Base-by-base conservation (phyloP, 2,797 vertebrate species). In the Holocentrus rufus region DNA sequence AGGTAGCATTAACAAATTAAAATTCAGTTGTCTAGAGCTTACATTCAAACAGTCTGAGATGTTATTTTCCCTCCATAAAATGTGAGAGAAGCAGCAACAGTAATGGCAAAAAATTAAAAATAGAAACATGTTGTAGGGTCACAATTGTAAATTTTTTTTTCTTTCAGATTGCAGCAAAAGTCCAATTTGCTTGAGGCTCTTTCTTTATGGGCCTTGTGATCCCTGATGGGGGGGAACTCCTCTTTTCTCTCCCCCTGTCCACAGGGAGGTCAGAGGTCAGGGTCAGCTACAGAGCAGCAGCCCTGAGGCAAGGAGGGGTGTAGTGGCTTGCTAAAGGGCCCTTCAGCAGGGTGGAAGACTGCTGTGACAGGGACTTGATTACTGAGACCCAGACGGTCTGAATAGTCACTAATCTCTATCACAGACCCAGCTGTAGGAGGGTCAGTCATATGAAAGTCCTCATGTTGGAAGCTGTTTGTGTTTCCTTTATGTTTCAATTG, bases 181-280 rank as follows among this genome's bases (percentile, higher is more conserved):
- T 46, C 54, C 34, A 78, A 65, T 67, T 36, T 1, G 31, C 80
- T 76, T 34, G 57, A 69, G 79, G 83, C 55, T 7, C 39, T 20
- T 55, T 11, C 57, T 83, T 81, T 56, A 9, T 60, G 81, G 77
- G 79, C 79, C 76, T 77, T 8, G 60, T 10, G 44, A 83, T 73
- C 10, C 27, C 5, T 14, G 54, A 60, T 14, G 27, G 13, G 27
- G 13, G 9, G 64, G 18, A 69, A 59, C 44, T 50, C 36, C 60
- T 62, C 17, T 25, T 61, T 47, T 68, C 49, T 36, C 20, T 61
- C 14, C 44, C 56, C 27, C 22, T 20, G 39, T 64, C 58, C 66
- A 23, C 25, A 2, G 46, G 17, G 68, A 71, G 79, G 80, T 83
- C 78, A 71, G 25, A 79, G 80, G 80, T 79, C 76, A 69, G 17